A percentile compares a stretch with the other conserved stretches of the same genome.
Conservation (phyloP, 2,888 invertebrate species). For the Mythimna vitellina region DNA sequence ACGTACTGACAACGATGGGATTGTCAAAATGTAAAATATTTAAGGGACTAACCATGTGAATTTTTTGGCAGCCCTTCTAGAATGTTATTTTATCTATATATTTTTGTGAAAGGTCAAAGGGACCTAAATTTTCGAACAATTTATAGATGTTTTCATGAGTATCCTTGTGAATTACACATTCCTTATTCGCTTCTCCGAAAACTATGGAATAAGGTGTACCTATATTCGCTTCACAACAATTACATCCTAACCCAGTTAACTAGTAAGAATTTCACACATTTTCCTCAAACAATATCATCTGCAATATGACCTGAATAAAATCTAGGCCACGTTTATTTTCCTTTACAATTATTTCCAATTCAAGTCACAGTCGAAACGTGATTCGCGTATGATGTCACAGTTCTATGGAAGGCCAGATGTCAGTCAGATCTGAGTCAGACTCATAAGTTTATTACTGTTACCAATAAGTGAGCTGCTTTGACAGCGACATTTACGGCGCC, state of each 20-base stretch:
- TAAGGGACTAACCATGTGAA: too few relatives aligned
- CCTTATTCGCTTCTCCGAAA: slow-evolving; percentile 5
- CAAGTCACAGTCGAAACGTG: slow-evolving; percentile 51
- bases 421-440: slow-evolving; percentile 68
- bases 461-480: slow-evolving; percentile 65
- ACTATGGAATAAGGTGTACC: not conserved
- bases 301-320: slow-evolving; percentile 66
- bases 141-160: not conserved
- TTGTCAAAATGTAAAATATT: too few relatives aligned
- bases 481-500: slow-evolving; percentile 57
- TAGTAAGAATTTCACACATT: slow-evolving; percentile 34
- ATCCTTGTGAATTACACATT: too few relatives aligned
- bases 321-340: slow-evolving; percentile 64
- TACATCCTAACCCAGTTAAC: slow-evolving; percentile 31
- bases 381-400: slow-evolving; percentile 71
- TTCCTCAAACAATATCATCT: slow-evolving; percentile 49
- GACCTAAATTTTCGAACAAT: not conserved
- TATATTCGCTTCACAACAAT: slow-evolving; percentile 2
- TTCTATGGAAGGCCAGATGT: slow-evolving; percentile 78
- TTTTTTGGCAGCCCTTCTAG: not conserved
- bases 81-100: too few relatives aligned
- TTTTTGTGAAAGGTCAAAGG: not conserved
- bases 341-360: slow-evolving; percentile 57
- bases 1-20: too few relatives aligned
- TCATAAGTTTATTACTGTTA: slow-evolving; percentile 63